A percentile compares a stretch with the other conserved stretches of the same genome.
Evolutionary conservation across 2,888 invertebrate genomes (phyloP).

Genomic region (Lampropteryx suffumata): DNA sequence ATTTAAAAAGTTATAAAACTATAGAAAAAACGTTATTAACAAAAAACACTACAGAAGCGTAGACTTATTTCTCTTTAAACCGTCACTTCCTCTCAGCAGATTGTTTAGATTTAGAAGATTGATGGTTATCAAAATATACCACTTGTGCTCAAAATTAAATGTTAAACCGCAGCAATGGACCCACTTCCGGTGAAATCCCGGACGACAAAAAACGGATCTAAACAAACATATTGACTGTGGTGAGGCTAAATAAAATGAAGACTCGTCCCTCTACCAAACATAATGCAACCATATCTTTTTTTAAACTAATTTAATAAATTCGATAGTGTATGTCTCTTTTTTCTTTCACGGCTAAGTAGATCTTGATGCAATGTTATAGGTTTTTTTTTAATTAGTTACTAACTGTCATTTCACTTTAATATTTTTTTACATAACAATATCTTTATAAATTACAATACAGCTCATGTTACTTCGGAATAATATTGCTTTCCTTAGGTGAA

Average conservation of each 20-base stretch:
- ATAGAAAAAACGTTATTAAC: not conserved
- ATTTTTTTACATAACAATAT: no score
- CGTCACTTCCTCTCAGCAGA: constrained; percentile 30
- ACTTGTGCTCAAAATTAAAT: constrained; percentile 57
- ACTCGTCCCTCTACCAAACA: not conserved
- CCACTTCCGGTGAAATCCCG: constrained; percentile 73
- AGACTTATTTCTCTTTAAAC: constrained; percentile 17
- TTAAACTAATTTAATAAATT: no score
- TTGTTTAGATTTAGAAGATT: constrained; percentile 26
- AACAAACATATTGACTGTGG: constrained; percentile 69
- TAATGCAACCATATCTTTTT: no score
- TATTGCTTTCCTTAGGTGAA: no score
- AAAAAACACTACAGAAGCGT: not conserved
- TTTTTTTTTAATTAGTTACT: no score
- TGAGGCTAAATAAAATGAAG: constrained; percentile 3
- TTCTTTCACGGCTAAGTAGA: no score
- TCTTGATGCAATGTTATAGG: no score
- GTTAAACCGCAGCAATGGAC: constrained; percentile 55
- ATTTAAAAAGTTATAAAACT: no score
- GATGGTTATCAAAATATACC: constrained; percentile 35
- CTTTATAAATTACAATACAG: no score
- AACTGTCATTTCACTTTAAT: no score
- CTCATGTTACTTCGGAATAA: no score
- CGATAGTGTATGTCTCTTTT: no score
- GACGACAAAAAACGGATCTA: constrained; percentile 63